Percentiles rank a stretch among this genome's conserved stretches.
Conservation (phyloP, 2,888 invertebrate genomes). For the Temnothorax ravouxi region DNA sequence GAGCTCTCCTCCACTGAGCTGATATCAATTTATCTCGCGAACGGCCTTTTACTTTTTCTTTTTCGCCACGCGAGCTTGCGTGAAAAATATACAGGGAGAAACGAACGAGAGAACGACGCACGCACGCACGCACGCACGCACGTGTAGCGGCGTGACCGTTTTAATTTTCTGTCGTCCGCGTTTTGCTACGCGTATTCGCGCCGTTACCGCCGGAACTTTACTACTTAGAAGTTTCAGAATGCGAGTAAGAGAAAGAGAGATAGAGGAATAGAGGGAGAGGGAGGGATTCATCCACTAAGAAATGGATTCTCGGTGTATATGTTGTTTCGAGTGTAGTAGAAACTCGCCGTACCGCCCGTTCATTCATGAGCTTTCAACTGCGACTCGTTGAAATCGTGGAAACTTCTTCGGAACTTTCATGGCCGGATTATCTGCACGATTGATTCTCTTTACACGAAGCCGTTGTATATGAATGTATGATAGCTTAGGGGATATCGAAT, state of each 20-base stretch:
- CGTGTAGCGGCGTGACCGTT: slow-evolving; percentile 37
- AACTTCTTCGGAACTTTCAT: slow-evolving; percentile 71
- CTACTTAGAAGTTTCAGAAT: slow-evolving; percentile 68
- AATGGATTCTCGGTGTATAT: slow-evolving; percentile 68
- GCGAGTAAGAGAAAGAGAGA: slow-evolving; percentile 31
- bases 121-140: neutral
- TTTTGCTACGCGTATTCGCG: slow-evolving; percentile 40
- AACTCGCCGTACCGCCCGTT: slow-evolving; percentile 73
- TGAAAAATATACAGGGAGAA: slow-evolving; percentile 30
- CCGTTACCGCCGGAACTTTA: slow-evolving; percentile 62
- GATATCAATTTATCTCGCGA: slow-evolving; percentile 53
- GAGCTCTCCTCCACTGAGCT: slow-evolving; percentile 42
- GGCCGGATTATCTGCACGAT: slow-evolving; percentile 72
- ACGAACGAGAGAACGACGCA: neutral
- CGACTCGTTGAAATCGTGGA: slow-evolving; percentile 77
- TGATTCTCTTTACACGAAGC: slow-evolving; percentile 70
- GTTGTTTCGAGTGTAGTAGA: slow-evolving; percentile 70
- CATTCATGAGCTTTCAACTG: slow-evolving; percentile 81
- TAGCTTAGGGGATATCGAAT: slow-evolving; percentile 10
- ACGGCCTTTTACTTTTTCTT: neutral
- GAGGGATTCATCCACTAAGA: slow-evolving; percentile 62
- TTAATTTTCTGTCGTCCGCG: slow-evolving; percentile 60
- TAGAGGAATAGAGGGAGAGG: slow-evolving; percentile 14
- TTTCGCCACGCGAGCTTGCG: slow-evolving; percentile 32
- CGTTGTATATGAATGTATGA: slow-evolving; percentile 44